Evolutionary conservation across 2,888 invertebrate species (phyloP).

Genomic region (Ethmia dodecea): DNA sequence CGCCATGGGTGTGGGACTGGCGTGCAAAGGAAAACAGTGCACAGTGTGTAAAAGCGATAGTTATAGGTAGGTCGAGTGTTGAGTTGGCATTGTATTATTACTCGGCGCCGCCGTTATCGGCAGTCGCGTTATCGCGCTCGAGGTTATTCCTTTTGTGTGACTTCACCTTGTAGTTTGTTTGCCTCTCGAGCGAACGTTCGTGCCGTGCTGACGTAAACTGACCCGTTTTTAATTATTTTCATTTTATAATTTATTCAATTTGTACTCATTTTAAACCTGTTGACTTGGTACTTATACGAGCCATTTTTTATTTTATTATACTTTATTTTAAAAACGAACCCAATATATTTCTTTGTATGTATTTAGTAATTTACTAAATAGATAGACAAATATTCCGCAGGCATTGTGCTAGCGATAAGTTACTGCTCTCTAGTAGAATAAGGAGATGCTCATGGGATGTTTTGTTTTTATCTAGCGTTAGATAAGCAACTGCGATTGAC

Average conservation of each 20-base stretch:
- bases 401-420: too few relatives aligned
- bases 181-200: slow-evolving; percentile 10
- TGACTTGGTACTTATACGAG: too few relatives aligned
- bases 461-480: too few relatives aligned
- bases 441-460: too few relatives aligned
- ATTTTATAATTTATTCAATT: slow-evolving; percentile 6
- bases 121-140: slow-evolving; percentile 51
- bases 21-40: slow-evolving; percentile 53
- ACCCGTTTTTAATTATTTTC: slow-evolving; percentile 27
- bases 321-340: too few relatives aligned
- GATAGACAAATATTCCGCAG: too few relatives aligned
- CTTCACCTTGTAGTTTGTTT: slow-evolving; percentile 53
- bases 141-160: slow-evolving; percentile 55
- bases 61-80: slow-evolving; percentile 72
- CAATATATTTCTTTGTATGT: too few relatives aligned
- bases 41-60: slow-evolving; percentile 65
- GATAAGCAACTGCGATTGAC: too few relatives aligned
- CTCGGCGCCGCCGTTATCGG: slow-evolving; percentile 46
- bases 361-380: too few relatives aligned
- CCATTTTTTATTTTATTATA: too few relatives aligned
- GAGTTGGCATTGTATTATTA: slow-evolving; percentile 70
- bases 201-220: slow-evolving; percentile 3
- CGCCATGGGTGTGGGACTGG: slow-evolving; percentile 55
- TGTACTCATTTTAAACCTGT: too few relatives aligned
- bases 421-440: too few relatives aligned